Evolutionary conservation across 2,888 invertebrate genomes (phyloP).

Genomic region (Chymomyza procnemis): DNA sequence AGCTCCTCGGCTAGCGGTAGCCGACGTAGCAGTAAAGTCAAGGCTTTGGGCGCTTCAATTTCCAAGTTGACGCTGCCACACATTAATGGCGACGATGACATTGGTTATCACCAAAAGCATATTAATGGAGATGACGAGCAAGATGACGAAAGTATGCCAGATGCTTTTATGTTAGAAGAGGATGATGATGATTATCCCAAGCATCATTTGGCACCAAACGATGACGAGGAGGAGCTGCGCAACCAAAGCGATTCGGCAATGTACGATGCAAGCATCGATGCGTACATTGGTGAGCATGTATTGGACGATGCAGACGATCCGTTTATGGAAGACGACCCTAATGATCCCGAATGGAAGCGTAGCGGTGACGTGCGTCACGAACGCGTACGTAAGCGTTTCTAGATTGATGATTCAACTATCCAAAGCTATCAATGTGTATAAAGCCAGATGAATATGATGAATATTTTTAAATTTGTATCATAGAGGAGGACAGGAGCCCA

Average conservation of each 20-base stretch:
- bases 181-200: conserved; percentile 64
- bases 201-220: conserved; percentile 68
- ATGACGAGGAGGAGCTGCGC: conserved; percentile 51
- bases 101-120: conserved; percentile 4
- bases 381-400: conserved; percentile 52
- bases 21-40: conserved; percentile 58
- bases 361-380: conserved; percentile 50
- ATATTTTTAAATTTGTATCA: conserved; percentile 35
- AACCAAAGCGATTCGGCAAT: conserved; percentile 25
- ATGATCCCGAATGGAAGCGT: conserved; percentile 89
- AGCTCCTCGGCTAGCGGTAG: conserved; percentile 31
- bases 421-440: conserved; percentile 37
- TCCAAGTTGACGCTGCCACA: conserved; percentile 22
- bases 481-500: too few relatives aligned
- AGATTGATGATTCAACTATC: conserved; percentile 28
- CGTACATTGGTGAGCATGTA: conserved; percentile 56
- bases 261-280: conserved; percentile 61
- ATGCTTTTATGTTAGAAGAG: conserved; percentile 38
- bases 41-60: conserved; percentile 25
- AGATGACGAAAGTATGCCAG: conserved; percentile 31
- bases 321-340: conserved; percentile 89
- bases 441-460: conserved; percentile 11
- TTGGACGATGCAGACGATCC: conserved; percentile 72
- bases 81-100: conserved; percentile 22
- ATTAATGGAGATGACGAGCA: conserved; percentile 31